These are phyloP conservation scores for Terebella lapidaria DNA, from an alignment of 2,888 invertebrate species.

Conservation along the genomic window DNA sequence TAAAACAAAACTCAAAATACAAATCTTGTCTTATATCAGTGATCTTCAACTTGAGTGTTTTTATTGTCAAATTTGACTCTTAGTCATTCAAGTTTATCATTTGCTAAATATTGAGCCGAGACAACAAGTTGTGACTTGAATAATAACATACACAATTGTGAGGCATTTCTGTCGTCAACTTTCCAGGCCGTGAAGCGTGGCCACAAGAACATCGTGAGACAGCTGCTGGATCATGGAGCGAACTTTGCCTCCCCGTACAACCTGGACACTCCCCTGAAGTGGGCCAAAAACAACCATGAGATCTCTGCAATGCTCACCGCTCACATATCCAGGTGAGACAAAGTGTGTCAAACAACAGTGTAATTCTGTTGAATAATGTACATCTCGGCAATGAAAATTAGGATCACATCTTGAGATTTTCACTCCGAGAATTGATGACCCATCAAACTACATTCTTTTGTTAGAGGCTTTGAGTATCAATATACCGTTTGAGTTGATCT, in stretches of 20 bases:
- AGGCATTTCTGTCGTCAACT: no score
- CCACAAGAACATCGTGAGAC: conserved; percentile 38
- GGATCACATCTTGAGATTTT: neutral
- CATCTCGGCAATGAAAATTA: neutral
- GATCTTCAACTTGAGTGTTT: no score
- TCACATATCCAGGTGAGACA: conserved; percentile 39
- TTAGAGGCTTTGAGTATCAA: no score
- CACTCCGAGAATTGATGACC: neutral
- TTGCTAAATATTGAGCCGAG: no score
- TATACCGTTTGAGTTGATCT: no score
- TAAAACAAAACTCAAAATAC: no score
- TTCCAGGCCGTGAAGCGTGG: conserved; percentile 41
- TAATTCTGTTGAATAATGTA: neutral
- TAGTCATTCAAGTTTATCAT: no score
- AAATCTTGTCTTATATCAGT: no score
- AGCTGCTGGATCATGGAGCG: conserved; percentile 43
- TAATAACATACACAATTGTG: no score
- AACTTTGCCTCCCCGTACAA: conserved; percentile 35
- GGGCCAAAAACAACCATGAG: conserved; percentile 34
- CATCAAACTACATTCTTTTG: no score
- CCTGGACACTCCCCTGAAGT: conserved; percentile 39
- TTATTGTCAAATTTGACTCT: no score
- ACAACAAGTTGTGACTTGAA: no score
- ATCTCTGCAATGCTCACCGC: conserved; percentile 37
- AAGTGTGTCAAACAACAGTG: neutral